Conservation (phyloP, 2,797 vertebrate species). For the Gymnodraco acuticeps region DNA sequence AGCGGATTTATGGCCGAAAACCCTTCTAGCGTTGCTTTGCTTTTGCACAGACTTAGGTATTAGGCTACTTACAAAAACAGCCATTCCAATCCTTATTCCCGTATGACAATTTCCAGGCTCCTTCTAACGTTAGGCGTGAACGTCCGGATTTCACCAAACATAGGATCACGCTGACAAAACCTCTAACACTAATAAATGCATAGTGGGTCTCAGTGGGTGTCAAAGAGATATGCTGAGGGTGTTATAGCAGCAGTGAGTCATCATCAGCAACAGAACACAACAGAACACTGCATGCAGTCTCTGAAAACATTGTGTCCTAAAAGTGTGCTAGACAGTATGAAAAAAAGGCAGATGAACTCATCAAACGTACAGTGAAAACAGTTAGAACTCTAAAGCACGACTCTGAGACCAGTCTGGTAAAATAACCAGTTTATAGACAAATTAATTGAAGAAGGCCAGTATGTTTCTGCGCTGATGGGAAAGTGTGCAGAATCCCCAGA, state of each 20-base stretch:
- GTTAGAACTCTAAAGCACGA: neutral
- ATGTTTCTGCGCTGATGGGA: no score
- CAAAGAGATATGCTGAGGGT: conserved; percentile 61
- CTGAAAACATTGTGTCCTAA: conserved; percentile 26
- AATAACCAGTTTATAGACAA: neutral
- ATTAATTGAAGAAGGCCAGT: no score
- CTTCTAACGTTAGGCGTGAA: conserved; percentile 39
- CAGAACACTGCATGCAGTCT: conserved; percentile 46
- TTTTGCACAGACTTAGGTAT: conserved; percentile 49
- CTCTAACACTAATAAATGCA: conserved; percentile 44
- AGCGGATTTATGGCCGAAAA: conserved; percentile 59
- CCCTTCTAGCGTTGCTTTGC: conserved; percentile 41
- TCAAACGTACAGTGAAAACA: conserved; percentile 17
- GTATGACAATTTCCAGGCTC: conserved; percentile 38
- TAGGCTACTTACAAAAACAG: conserved; percentile 57
- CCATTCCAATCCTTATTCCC: conserved; percentile 56
- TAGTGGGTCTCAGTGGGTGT: conserved; percentile 60
- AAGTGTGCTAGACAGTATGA: conserved; percentile 30
- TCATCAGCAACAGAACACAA: conserved; percentile 55
- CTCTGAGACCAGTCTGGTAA: neutral
- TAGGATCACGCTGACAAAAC: conserved; percentile 28
- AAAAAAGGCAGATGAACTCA: conserved; percentile 18
- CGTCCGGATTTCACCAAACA: conserved; percentile 41
- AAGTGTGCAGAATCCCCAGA: no score
- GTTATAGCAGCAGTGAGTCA: conserved; percentile 75